Base-by-base conservation (phyloP, 2,113 vertebrate species). In the Sceloporus undulatus region DNA sequence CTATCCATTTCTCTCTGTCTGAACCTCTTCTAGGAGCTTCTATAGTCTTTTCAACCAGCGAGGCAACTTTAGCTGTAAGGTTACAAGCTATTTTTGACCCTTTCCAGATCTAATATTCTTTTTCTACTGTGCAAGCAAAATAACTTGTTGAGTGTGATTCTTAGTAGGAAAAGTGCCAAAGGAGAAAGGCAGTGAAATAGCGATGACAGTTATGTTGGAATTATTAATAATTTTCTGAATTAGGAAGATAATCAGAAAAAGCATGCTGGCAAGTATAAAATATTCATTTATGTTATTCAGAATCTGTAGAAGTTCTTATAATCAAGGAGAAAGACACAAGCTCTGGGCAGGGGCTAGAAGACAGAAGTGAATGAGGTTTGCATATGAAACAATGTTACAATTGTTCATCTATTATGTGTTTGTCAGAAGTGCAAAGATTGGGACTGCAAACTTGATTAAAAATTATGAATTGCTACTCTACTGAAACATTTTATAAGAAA, bases 401-500 rank as follows among this genome's bases (percentile, higher is more conserved):
- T 74, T 82, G 87, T 73, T 80, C 79, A 62, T 80, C 62, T n/a
- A 62, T 80, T 65, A 80, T 34, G 27, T 38, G 59, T 74, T 59
- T 87, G 48, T 74, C 70, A 81, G 73, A 80, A 87, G 25, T 14
- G 71, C 54, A 59, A 74, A 62, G 52, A 81, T 87, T 82, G 73
- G 70, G 62, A 81, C 65, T 52, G 59, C 34, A 81, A 70, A 81
- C 79, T 16, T 13, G 79, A 82, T 87, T 81, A 62, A 87, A 87
- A 87, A 87, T 73, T 48, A 78, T 81, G 23, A 19, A 73, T 82
- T 74, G 54, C 71, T 8, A 85, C 66, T 42, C 38, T 62, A 40
- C 79, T 65, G 68, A 38, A 82, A 68, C 86, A 62, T 74, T 81
- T 71, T 74, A 71, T 87, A 87, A 81, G 34, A 42, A 87, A 74